phyloP scores from a whole-genome alignment of 2,113 vertebrate species.

The Cyrtonyx montezumae region DNA sequence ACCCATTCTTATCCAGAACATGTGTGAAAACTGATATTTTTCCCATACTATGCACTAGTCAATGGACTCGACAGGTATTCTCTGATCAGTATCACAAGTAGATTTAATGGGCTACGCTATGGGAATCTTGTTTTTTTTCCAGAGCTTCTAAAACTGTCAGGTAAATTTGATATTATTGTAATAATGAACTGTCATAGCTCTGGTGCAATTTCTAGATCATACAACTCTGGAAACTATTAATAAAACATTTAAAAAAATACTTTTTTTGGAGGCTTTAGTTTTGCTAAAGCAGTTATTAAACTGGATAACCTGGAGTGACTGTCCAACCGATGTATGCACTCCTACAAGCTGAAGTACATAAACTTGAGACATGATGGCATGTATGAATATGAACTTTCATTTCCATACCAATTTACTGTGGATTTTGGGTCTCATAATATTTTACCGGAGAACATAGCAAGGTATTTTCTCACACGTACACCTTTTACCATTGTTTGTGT shows the following conservation, averaged over 20 bases:
- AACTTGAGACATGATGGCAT: not conserved
- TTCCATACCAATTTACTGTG: not conserved
- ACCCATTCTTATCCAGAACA: not conserved
- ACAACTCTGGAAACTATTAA: not conserved
- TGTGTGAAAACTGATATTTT: not conserved
- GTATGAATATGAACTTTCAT: not conserved
- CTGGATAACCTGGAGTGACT: not conserved
- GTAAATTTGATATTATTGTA: not conserved
- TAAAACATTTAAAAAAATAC: not conserved
- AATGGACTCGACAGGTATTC: not conserved
- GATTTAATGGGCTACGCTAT: not conserved
- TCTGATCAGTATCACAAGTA: not conserved
- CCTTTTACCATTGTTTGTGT: not conserved
- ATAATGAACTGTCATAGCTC: not conserved
- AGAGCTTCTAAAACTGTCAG: not conserved
- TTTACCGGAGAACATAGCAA: accelerated
- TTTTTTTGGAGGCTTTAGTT: not conserved
- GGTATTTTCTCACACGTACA: not conserved
- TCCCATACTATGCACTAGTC: not conserved
- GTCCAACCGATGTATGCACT: not conserved
- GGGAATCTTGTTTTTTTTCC: not conserved
- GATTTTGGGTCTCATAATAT: not conserved
- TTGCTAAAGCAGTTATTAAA: not conserved
- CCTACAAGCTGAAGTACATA: not conserved
- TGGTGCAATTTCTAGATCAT: not conserved